Percentiles rank a stretch among this genome's conserved stretches.
Evolutionary conservation across 2,113 vertebrate genomes (phyloP).

Genomic region (Oenanthe oenanthe): DNA sequence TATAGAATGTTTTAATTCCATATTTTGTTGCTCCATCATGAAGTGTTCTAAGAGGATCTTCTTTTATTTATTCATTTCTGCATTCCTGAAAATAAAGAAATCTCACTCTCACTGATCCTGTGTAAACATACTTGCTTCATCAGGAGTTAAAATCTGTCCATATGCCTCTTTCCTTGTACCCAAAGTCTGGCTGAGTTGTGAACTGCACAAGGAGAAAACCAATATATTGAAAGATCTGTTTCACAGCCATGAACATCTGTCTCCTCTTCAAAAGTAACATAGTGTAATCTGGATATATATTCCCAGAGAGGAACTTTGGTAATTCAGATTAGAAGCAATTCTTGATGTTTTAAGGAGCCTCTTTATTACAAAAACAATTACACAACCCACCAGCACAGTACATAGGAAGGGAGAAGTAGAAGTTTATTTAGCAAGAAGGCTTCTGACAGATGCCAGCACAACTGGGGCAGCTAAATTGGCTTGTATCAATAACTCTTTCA

Average conservation of each 20-base stretch:
- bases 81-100: neutral
- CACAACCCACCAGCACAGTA: constrained; percentile 37
- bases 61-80: neutral
- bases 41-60: neutral
- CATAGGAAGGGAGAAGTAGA: constrained; percentile 44
- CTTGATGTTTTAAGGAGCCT: constrained; percentile 64
- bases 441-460: constrained; percentile 53
- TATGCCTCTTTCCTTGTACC: constrained; percentile 55
- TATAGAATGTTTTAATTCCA: neutral
- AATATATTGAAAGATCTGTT: constrained; percentile 67
- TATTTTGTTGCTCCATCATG: neutral
- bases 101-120: neutral
- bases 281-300: constrained; percentile 74
- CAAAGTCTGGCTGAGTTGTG: constrained; percentile 47
- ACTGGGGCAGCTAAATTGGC: constrained; percentile 51
- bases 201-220: constrained; percentile 32
- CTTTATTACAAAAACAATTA: constrained; percentile 71
- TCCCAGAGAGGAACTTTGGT: constrained; percentile 70
- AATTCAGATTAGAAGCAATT: constrained; percentile 76
- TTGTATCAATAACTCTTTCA: constrained; percentile 55
- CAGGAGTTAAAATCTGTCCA: constrained; percentile 51
- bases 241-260: constrained; percentile 72
- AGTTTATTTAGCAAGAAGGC: constrained; percentile 54
- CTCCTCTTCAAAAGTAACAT: constrained; percentile 64
- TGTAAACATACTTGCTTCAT: constrained; percentile 35